phyloP scores from a whole-genome alignment of 2,888 invertebrate species.

The Diploptera punctata region DNA sequence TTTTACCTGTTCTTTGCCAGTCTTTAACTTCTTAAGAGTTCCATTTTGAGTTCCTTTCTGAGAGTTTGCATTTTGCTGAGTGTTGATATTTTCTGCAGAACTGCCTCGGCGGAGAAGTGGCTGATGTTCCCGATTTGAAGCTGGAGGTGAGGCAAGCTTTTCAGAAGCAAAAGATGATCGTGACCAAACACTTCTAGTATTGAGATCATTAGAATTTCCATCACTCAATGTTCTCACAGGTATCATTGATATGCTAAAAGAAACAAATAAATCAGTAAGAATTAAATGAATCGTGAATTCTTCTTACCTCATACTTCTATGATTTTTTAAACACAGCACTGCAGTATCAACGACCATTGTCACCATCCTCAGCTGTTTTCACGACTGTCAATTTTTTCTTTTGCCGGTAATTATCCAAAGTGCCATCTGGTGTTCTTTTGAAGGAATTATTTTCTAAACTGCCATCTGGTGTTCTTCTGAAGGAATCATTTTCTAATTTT shows the following conservation, averaged over 20 bases:
- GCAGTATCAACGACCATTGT: too few species aligned
- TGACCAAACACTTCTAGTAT: neutral
- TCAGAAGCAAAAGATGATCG: neutral
- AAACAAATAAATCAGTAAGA: too few species aligned
- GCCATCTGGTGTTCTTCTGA: too few species aligned
- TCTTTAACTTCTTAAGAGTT: conserved; percentile 56
- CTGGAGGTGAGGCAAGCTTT: neutral
- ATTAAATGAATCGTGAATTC: too few species aligned
- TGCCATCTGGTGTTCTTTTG: too few species aligned
- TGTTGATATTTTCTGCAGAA: conserved; percentile 18
- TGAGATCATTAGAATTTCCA: neutral
- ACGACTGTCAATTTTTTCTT: too few species aligned
- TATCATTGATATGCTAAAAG: neutral
- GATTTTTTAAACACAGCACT: too few species aligned
- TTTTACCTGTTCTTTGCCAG: conserved; percentile 53
- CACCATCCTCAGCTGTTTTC: too few species aligned
- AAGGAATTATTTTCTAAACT: too few species aligned
- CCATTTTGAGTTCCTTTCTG: conserved; percentile 47
- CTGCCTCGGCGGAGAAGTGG: conserved; percentile 10
- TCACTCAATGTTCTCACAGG: conserved; percentile 2
- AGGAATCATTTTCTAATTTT: too few species aligned
- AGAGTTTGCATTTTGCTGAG: neutral
- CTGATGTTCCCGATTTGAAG: neutral
- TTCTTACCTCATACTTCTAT: too few species aligned
- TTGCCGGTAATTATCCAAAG: too few species aligned